phyloP scores from a whole-genome alignment of 2,113 vertebrate species.

The Galemys pyrenaicus region DNA sequence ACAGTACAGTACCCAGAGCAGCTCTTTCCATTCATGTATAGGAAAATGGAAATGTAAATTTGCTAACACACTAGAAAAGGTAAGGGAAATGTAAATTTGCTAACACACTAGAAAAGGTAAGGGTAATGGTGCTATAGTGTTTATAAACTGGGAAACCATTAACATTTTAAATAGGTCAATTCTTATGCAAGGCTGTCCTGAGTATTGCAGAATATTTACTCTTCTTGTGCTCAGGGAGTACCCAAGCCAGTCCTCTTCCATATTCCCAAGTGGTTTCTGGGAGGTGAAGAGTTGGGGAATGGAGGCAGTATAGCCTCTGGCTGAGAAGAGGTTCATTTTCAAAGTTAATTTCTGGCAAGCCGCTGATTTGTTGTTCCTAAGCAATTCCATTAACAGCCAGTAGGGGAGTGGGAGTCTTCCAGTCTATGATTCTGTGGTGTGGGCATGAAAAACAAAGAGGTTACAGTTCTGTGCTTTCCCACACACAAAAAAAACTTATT shows the following conservation, averaged over 20 bases:
- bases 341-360: not conserved
- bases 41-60: not conserved
- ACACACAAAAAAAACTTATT: not conserved
- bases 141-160: not conserved
- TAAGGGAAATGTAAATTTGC: not conserved
- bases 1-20: not conserved
- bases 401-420: not conserved
- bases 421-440: fast-evolving
- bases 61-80: not conserved
- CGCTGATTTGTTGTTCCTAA: not conserved
- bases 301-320: not conserved
- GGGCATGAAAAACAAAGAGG: not conserved
- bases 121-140: not conserved
- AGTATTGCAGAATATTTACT: not conserved
- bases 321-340: not conserved
- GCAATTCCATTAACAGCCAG: not conserved
- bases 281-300: not conserved
- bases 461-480: not conserved
- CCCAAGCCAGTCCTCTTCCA: not conserved
- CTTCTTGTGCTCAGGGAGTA: not conserved
- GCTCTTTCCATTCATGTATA: not conserved
- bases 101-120: not conserved
- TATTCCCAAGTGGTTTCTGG: not conserved
- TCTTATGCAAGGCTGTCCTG: not conserved
- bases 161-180: not conserved